Conservation (phyloP, 2,113 vertebrate species). For the Scomber colias region DNA sequence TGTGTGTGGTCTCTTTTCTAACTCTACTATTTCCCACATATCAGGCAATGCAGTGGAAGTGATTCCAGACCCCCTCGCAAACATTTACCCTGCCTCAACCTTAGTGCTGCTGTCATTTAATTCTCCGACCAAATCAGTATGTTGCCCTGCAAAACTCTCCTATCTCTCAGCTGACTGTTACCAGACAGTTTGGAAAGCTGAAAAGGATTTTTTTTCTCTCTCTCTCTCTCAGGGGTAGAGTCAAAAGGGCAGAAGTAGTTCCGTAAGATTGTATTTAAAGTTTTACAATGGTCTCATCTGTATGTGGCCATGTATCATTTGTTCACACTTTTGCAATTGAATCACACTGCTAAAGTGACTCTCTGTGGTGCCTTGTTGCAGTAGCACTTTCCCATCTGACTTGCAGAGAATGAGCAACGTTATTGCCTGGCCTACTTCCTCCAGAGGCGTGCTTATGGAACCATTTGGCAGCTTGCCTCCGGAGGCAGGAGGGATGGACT, state of each 20-base stretch:
- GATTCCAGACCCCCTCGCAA: background rate
- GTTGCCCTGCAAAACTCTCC: constrained; percentile 14
- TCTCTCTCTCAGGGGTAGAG: constrained; percentile 7
- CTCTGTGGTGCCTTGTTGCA: constrained; percentile 53
- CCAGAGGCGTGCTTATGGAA: constrained; percentile 78
- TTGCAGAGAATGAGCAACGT: constrained; percentile 69
- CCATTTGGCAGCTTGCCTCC: constrained; percentile 75
- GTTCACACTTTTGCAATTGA: constrained; percentile 55
- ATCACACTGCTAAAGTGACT: constrained; percentile 53
- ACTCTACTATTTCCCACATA: constrained; percentile 4
- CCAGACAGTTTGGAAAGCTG: constrained; percentile 7
- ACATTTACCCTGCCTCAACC: constrained; percentile 22
- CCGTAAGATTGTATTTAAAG: constrained; percentile 56
- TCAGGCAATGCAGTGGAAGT: background rate
- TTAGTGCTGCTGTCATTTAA: constrained; percentile 43
- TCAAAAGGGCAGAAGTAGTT: constrained; percentile 47
- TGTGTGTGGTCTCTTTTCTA: background rate
- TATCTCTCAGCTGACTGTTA: constrained; percentile 47
- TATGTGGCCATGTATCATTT: constrained; percentile 54
- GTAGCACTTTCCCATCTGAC: constrained; percentile 61
- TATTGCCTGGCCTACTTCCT: constrained; percentile 71
- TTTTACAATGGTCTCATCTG: constrained; percentile 43
- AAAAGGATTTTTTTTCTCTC: background rate
- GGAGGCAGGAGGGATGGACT: constrained; percentile 77
- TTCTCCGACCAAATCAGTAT: constrained; percentile 23